Conservation (phyloP, 2,797 vertebrate species). For the Ara ararauna region DNA sequence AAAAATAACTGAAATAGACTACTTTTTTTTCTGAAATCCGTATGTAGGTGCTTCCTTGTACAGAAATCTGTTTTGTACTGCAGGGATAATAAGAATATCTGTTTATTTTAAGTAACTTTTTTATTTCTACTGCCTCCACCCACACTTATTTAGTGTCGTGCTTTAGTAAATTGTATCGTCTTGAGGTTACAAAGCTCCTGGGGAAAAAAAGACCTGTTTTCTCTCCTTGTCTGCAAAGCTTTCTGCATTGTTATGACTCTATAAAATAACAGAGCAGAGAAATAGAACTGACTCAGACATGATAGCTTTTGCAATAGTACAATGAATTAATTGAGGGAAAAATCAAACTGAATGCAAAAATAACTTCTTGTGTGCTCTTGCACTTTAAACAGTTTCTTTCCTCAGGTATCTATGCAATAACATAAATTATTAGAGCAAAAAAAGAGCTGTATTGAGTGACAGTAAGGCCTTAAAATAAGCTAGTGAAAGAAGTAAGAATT, state of each 20-base stretch:
- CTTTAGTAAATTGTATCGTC: not conserved
- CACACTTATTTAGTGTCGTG: not conserved
- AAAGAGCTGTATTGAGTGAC: not conserved
- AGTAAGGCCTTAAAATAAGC: not conserved
- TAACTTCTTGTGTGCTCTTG: not conserved
- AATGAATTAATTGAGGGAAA: slow-evolving; percentile 2
- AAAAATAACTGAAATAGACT: not conserved
- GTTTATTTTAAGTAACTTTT: not conserved
- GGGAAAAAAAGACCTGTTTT: not conserved
- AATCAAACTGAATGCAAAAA: not conserved
- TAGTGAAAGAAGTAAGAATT: not conserved
- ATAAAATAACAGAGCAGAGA: not conserved
- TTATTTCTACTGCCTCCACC: not conserved
- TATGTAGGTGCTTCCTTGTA: not conserved
- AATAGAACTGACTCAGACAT: not conserved
- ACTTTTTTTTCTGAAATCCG: not conserved
- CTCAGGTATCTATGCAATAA: not conserved
- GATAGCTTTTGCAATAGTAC: not conserved
- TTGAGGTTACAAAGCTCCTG: not conserved
- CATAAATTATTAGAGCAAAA: not conserved
- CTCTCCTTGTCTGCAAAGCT: not conserved
- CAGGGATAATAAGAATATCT: not conserved
- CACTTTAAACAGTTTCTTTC: not conserved
- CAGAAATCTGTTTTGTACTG: not conserved
- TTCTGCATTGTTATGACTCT: not conserved